These are phyloP conservation scores for Meganola albula DNA, from an alignment of 2,888 invertebrate genomes.

Conservation along the genomic window DNA sequence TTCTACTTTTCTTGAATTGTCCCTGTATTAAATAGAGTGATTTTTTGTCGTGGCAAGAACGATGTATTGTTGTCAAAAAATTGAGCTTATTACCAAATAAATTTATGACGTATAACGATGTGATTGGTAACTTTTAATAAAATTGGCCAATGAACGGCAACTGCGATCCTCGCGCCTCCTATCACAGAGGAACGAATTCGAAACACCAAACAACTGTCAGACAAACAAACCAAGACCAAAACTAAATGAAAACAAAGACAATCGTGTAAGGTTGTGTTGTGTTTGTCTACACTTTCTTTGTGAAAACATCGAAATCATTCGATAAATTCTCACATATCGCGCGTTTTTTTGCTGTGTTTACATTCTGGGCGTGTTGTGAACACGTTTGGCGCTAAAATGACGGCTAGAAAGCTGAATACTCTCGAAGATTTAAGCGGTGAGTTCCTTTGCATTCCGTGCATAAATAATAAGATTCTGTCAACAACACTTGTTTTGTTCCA, in stretches of 20 bases:
- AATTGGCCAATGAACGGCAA: constrained; percentile 25
- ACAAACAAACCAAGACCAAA: too few relatives aligned
- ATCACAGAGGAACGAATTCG: constrained; percentile 35
- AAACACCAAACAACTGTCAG: too few relatives aligned
- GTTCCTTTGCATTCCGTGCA: constrained; percentile 41
- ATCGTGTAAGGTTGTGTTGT: constrained; percentile 24
- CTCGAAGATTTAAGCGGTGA: constrained; percentile 72
- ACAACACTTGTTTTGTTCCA: constrained; percentile 37
- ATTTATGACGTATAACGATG: constrained; percentile 5
- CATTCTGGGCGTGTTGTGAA: constrained; percentile 29
- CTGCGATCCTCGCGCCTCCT: constrained; percentile 33
- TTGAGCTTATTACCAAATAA: constrained; percentile 34
- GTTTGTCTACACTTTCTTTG: too few relatives aligned
- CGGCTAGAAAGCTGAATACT: constrained; percentile 66
- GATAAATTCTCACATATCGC: constrained; percentile 27
- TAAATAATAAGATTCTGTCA: constrained; percentile 47
- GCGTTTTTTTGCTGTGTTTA: constrained; percentile 25
- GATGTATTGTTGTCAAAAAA: constrained; percentile 30
- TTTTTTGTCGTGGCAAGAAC: constrained; percentile 30
- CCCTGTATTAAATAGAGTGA: too few relatives aligned
- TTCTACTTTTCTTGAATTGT: too few relatives aligned
- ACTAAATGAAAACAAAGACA: constrained; percentile 51
- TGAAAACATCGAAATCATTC: constrained; percentile 26
- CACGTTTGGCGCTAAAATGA: constrained; percentile 45
- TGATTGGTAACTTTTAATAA: constrained; percentile 13